These are phyloP conservation scores for Megalonaias nervosa DNA, from an alignment of 1,140 invertebrate species.

Conservation along the genomic window DNA sequence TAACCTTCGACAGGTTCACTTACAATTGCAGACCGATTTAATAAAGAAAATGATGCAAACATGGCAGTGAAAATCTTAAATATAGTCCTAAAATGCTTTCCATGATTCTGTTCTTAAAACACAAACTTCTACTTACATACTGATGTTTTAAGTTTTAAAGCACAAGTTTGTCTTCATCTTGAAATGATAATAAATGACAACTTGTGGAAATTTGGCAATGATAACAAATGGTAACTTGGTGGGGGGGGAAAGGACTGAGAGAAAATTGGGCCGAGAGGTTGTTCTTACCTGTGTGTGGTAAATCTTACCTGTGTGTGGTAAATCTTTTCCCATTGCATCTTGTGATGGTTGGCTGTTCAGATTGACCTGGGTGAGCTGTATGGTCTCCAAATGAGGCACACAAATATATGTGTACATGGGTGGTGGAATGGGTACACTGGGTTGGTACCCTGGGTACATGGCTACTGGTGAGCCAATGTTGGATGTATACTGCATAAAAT, in stretches of 20 bases:
- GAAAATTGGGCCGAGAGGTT: background rate
- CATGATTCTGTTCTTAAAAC: too few species aligned
- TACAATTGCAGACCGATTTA: too few species aligned
- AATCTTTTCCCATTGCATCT: constrained; percentile 57
- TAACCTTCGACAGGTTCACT: too few species aligned
- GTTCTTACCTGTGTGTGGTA: constrained; percentile 38
- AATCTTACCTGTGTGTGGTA: constrained; percentile 51
- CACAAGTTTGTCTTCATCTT: too few species aligned
- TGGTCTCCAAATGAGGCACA: constrained; percentile 56
- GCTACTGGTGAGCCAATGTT: constrained; percentile 15
- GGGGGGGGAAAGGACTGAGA: background rate
- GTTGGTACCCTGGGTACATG: background rate
- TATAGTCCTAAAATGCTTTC: too few species aligned
- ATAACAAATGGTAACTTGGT: background rate
- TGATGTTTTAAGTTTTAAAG: too few species aligned
- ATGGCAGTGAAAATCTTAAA: too few species aligned
- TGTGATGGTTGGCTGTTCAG: constrained; percentile 53
- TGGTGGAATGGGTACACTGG: background rate
- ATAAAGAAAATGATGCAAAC: too few species aligned
- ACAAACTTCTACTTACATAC: too few species aligned
- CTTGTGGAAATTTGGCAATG: background rate
- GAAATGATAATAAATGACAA: background rate
- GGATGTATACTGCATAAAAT: constrained; percentile 28
- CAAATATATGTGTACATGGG: constrained; percentile 39
- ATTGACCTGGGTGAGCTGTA: constrained; percentile 54